A percentile compares a stretch with the other conserved stretches of the same genome.
Conservation (phyloP, 2,113 vertebrate species). For the Oxyruncus cristatus region DNA sequence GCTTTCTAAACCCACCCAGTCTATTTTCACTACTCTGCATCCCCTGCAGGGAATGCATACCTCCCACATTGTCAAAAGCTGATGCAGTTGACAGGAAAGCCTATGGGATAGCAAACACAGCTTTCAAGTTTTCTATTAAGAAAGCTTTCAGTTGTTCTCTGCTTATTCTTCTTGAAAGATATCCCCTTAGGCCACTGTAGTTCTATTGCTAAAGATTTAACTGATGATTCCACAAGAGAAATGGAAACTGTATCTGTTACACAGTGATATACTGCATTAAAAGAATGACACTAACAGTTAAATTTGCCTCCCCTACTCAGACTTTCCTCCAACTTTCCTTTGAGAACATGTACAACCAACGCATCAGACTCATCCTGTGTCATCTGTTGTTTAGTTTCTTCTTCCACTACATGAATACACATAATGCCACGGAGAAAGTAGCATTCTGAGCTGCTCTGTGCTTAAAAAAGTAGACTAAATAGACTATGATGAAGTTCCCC, state of each 20-base stretch:
- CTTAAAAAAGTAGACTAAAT: neutral
- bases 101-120: slow-evolving; percentile 31
- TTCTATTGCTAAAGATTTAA: slow-evolving; percentile 34
- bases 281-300: neutral
- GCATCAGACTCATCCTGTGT: neutral
- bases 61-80: slow-evolving; percentile 38
- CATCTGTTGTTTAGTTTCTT: neutral
- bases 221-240: slow-evolving; percentile 1
- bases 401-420: neutral
- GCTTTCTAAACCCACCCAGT: slow-evolving; percentile 34
- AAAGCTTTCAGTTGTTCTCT: slow-evolving; percentile 3
- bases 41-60: slow-evolving; percentile 18
- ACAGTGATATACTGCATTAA: neutral
- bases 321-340: neutral
- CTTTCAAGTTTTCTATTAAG: slow-evolving; percentile 48
- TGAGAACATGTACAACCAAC: neutral
- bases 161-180: slow-evolving; percentile 45
- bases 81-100: slow-evolving; percentile 35
- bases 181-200: slow-evolving; percentile 11
- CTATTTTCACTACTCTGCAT: slow-evolving; percentile 1
- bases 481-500: neutral
- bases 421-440: neutral
- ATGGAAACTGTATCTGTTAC: neutral
- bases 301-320: neutral
- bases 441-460: neutral